Evolutionary conservation across 2,797 vertebrate genomes (phyloP), one percentile per base, ranked within the genome.

Genomic region (Argyrosomus regius): DNA sequence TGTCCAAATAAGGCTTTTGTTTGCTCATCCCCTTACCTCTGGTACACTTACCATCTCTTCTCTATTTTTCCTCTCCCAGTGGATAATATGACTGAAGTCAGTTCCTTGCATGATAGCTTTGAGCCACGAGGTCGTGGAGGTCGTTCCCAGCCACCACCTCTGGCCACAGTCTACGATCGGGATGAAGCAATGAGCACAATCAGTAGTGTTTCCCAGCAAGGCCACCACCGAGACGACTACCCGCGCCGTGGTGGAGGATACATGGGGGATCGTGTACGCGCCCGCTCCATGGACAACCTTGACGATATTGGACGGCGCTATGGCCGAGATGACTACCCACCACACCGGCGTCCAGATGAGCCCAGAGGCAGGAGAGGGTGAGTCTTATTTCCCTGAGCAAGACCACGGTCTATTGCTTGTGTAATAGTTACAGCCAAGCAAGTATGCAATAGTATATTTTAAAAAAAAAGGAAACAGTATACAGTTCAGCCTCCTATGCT

Each of bases 261-360:
- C 86, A 85, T 75, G 81, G 91, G 72, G 0, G 72, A 88, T 10
- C 93, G 93, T 0, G 90, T 76, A 0, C 97, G 97, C 0, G 95
- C 97, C 0, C 97, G 87, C 10, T 98, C 97, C 4, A 93, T 98
- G 94, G 97, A 98, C 28, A 94, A 96, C 81, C 93, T 98, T 0
- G 97, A 97, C 0, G 95, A 97, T 68, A 88, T 96, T 0, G 91
- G 90, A 3, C 88, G 87, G 1, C 80, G 85, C 20, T 75, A 94
- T 3, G 91, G 89, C 2, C 88, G 91, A 8, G 92, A 94, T 0
- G 81, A 91, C 59, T 83, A 89, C 50, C 80, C 82, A 1, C 88
- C 85, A 4, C 74, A 77, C 2, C 90, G 87, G 3, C 87, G 84
- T 10, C 93, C 92, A 5, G 92, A 92, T 4, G 92, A 90, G 5